Evolutionary conservation across 1,140 invertebrate species (phyloP).

Genomic region (Eumaeus atala): DNA sequence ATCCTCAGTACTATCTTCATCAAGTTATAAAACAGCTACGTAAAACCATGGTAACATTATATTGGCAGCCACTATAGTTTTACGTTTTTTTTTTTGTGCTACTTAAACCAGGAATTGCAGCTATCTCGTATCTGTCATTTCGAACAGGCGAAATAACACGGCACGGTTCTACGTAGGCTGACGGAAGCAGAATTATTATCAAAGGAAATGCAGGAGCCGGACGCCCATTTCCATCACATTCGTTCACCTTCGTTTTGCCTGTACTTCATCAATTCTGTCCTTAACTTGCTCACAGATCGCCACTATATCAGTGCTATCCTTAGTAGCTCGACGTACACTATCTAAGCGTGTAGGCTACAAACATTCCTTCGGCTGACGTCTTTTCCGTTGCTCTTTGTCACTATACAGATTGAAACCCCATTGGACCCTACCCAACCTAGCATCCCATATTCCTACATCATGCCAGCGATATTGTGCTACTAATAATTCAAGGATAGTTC

Average conservation of each 20-base stretch:
- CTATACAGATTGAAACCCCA: slow-evolving; percentile 26
- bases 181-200: slow-evolving; percentile 23
- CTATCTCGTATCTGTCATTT: slow-evolving; percentile 24
- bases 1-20: neutral
- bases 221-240: too few species aligned
- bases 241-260: too few species aligned
- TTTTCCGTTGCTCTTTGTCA: slow-evolving; percentile 22
- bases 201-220: slow-evolving; percentile 18
- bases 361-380: slow-evolving; percentile 26
- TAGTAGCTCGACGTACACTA: too few species aligned
- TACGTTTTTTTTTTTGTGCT: slow-evolving; percentile 20
- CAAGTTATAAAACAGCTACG: slow-evolving; percentile 17
- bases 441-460: slow-evolving; percentile 28
- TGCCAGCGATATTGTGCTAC: slow-evolving; percentile 21
- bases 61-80: slow-evolving; percentile 23
- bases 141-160: slow-evolving; percentile 20
- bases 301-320: too few species aligned
- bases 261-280: too few species aligned
- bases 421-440: slow-evolving; percentile 21
- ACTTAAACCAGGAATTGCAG: slow-evolving; percentile 21
- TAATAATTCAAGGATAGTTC: slow-evolving; percentile 25
- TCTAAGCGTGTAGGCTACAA: slow-evolving; percentile 11
- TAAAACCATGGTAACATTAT: slow-evolving; percentile 27
- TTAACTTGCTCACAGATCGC: too few species aligned
- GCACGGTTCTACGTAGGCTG: slow-evolving; percentile 23